A percentile compares a stretch with the other conserved stretches of the same genome.
Conservation (phyloP, 2,113 vertebrate genomes). For the Hymenochirus boettgeri region DNA sequence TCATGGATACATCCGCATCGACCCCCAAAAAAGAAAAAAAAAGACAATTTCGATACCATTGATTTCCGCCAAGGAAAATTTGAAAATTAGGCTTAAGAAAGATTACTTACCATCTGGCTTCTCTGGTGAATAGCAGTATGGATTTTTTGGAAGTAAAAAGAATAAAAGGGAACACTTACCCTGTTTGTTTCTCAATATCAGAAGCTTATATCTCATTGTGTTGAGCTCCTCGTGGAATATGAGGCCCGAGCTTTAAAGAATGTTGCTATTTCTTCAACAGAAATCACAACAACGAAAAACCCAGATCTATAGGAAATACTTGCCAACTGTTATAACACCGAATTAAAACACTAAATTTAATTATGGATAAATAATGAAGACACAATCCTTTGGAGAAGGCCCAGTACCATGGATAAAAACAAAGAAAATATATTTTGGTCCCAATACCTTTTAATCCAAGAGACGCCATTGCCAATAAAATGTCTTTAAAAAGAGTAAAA, state of each 20-base stretch:
- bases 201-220: neutral
- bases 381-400: too few relatives aligned
- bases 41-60: constrained; percentile 1
- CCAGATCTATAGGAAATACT: neutral
- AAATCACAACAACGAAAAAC: neutral
- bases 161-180: neutral
- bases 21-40: constrained; percentile 33
- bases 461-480: too few relatives aligned
- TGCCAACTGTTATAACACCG: neutral
- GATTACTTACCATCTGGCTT: constrained; percentile 33
- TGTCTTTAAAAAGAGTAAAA: too few relatives aligned
- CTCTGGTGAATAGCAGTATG: constrained; percentile 4
- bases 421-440: constrained; percentile 9
- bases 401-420: too few relatives aligned
- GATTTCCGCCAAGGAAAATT: constrained; percentile 21
- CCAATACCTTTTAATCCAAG: constrained; percentile 49
- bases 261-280: neutral
- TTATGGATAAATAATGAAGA: constrained; percentile 14
- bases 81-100: constrained; percentile 27
- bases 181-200: constrained; percentile 1
- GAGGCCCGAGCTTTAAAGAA: neutral
- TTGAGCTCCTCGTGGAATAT: neutral
- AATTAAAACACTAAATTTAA: neutral
- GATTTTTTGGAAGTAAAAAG: constrained; percentile 18
- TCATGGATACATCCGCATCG: constrained; percentile 43